phyloP scores from a whole-genome alignment of 2,113 vertebrate species.

The Rhinopithecus roxellana region DNA sequence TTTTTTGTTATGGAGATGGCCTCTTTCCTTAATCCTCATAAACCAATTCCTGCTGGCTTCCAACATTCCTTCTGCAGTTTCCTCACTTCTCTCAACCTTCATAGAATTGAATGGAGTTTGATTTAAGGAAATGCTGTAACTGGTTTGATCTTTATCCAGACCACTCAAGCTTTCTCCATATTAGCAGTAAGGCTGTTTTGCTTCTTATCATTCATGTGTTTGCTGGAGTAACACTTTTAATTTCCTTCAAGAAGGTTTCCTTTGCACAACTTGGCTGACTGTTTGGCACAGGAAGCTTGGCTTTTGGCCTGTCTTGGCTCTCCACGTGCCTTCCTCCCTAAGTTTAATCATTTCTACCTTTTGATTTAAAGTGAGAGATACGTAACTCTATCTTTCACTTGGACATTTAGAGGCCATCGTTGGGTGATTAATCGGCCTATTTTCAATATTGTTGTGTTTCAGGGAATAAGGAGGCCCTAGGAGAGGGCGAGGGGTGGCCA shows the following conservation, averaged over 20 bases:
- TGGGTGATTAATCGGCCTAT: not conserved
- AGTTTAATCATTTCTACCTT: not conserved
- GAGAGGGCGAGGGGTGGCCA: not conserved
- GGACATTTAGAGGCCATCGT: not conserved
- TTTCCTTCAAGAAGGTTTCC: not conserved
- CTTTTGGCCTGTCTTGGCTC: not conserved
- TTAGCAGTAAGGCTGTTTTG: not conserved
- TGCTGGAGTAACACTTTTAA: not conserved
- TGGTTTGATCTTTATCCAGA: not conserved
- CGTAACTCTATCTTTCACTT: not conserved
- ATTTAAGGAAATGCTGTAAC: not conserved
- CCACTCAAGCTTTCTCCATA: not conserved
- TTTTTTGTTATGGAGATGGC: not conserved
- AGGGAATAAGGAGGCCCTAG: not conserved
- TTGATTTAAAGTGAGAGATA: not conserved
- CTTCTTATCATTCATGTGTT: not conserved
- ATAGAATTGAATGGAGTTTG: not conserved
- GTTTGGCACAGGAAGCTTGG: not conserved
- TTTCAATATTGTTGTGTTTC: not conserved
- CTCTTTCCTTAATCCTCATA: not conserved
- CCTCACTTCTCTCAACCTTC: not conserved
- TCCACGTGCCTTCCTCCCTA: not conserved
- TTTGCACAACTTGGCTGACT: not conserved
- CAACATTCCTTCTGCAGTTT: not conserved
- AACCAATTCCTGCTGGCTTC: not conserved